phyloP scores from a whole-genome alignment of 2,113 vertebrate genomes.

The Ciconia maguari region DNA sequence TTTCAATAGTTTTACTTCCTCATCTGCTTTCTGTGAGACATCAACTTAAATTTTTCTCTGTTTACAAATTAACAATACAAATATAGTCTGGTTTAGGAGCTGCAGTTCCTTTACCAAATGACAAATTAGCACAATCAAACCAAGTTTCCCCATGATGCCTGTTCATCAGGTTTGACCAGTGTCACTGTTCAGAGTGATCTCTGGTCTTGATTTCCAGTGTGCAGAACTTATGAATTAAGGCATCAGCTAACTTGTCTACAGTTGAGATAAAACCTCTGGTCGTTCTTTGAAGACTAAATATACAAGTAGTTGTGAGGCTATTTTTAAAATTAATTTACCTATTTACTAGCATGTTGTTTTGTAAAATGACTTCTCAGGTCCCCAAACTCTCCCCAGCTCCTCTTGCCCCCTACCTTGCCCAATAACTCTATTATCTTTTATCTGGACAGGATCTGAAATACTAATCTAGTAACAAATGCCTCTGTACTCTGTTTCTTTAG shows the following conservation, averaged over 20 bases:
- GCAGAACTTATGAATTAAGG: neutral
- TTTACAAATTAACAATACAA: neutral
- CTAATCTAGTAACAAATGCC: neutral
- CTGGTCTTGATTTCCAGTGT: neutral
- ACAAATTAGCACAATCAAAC: neutral
- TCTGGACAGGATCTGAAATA: neutral
- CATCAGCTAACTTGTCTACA: neutral
- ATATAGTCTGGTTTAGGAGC: neutral
- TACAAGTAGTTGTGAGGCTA: neutral
- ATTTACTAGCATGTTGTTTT: neutral
- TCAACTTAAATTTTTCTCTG: neutral
- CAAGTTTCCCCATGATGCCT: neutral
- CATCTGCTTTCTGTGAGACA: neutral
- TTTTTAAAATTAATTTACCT: neutral
- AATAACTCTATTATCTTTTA: neutral
- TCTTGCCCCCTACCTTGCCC: neutral
- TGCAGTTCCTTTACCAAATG: neutral
- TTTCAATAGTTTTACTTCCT: neutral
- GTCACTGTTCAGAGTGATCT: neutral
- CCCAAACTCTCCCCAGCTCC: neutral
- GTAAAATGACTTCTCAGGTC: neutral
- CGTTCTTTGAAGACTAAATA: neutral
- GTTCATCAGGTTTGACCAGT: neutral
- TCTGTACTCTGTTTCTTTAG: neutral
- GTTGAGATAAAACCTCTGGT: neutral